These are phyloP conservation scores for Danio rerio DNA, from an alignment of 2,113 vertebrate genomes.

Conservation along the genomic window DNA sequence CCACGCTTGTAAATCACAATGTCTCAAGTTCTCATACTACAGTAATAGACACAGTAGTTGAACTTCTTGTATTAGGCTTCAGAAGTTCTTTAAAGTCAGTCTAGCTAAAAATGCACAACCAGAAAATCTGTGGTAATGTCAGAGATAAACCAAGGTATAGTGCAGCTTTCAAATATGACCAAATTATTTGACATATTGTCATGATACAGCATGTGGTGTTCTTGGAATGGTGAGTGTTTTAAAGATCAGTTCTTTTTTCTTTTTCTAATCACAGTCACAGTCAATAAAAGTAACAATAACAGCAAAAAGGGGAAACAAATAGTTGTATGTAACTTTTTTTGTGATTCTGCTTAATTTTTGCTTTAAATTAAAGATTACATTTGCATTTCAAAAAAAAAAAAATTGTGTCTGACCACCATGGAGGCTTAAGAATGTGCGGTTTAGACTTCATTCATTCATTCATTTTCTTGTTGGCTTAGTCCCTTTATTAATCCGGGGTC, in stretches of 20 bases:
- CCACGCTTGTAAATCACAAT: slow-evolving; percentile 53
- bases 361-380: too few relatives aligned
- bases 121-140: not conserved
- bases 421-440: not conserved
- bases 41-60: not conserved
- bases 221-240: not conserved
- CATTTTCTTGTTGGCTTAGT: too few relatives aligned
- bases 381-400: not conserved
- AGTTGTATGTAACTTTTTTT: not conserved
- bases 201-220: not conserved
- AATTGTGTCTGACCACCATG: not conserved
- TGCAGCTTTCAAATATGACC: not conserved
- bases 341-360: too few relatives aligned
- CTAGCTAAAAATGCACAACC: not conserved
- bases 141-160: not conserved
- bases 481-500: too few relatives aligned
- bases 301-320: not conserved
- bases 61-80: not conserved
- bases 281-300: not conserved
- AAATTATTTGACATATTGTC: not conserved
- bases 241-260: not conserved
- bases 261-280: not conserved
- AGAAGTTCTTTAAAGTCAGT: too few relatives aligned
- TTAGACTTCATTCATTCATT: too few relatives aligned
- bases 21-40: slow-evolving; percentile 21